Evolutionary conservation across 2,797 vertebrate species (phyloP).

Genomic region (Leuciscus waleckii): DNA sequence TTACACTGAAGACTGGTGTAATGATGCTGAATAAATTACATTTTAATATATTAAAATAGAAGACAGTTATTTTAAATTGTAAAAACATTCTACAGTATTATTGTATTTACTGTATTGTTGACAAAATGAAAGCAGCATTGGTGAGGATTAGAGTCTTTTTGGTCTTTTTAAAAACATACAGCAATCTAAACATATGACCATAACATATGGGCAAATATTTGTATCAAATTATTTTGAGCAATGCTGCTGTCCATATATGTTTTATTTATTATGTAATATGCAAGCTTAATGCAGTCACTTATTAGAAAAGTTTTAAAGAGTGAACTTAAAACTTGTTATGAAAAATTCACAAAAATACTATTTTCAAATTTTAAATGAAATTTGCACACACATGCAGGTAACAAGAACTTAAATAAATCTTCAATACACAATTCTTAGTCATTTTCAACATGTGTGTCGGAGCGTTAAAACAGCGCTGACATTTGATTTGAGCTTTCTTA

Average conservation of each 20-base stretch:
- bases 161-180: no score
- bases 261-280: not conserved
- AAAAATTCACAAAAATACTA: no score
- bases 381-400: not conserved
- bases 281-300: not conserved
- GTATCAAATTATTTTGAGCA: not conserved
- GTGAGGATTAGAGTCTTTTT: not conserved
- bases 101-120: not conserved
- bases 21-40: no score
- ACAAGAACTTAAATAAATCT: not conserved
- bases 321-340: no score
- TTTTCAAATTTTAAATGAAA: no score
- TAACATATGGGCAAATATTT: no score
- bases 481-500: slow-evolving; percentile 59
- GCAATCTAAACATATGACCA: no score
- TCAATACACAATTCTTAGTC: not conserved
- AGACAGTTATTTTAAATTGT: not conserved
- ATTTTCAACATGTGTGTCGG: not conserved
- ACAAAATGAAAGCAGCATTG: not conserved
- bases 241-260: not conserved
- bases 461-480: slow-evolving; percentile 11
- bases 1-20: not conserved
- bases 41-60: not conserved
- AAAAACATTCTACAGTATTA: not conserved
- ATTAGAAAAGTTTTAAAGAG: no score